phyloP scores from a whole-genome alignment of 2,797 vertebrate species.

The Coendou prehensilis region DNA sequence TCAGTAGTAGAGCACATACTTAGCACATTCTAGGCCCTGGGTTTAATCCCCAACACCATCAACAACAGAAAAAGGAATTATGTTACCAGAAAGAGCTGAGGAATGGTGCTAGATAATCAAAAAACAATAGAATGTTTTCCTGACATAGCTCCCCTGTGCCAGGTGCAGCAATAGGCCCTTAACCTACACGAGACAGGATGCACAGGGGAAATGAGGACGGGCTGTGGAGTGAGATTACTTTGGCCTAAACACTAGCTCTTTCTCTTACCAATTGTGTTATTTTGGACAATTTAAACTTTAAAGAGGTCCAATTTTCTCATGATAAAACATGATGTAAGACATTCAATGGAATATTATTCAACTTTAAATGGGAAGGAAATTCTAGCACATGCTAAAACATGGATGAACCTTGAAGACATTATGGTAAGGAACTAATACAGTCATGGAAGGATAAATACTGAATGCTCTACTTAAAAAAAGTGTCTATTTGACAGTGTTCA shows the following conservation, averaged over 20 bases:
- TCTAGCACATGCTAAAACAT: not conserved
- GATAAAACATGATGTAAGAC: conserved; percentile 7
- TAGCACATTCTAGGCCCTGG: not conserved
- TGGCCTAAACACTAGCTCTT: not conserved
- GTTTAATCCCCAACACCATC: not conserved
- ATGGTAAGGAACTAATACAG: conserved; percentile 8
- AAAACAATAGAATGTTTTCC: conserved; percentile 18
- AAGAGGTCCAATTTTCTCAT: conserved; percentile 16
- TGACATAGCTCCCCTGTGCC: not conserved
- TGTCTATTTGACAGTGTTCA: not conserved
- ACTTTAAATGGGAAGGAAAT: not conserved
- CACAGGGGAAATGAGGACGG: not conserved
- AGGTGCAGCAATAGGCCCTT: not conserved
- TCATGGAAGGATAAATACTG: not conserved
- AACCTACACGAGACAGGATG: not conserved
- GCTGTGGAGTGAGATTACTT: not conserved
- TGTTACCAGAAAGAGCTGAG: not conserved
- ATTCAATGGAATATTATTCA: conserved; percentile 11
- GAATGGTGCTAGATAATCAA: not conserved
- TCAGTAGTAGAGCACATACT: not conserved
- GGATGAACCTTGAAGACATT: conserved; percentile 2
- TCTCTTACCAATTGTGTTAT: not conserved
- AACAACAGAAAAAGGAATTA: not conserved
- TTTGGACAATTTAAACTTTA: conserved; percentile 31
- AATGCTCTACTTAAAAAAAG: not conserved